Conservation (phyloP, 2,888 invertebrate species). For the Thymelicus lineola region DNA sequence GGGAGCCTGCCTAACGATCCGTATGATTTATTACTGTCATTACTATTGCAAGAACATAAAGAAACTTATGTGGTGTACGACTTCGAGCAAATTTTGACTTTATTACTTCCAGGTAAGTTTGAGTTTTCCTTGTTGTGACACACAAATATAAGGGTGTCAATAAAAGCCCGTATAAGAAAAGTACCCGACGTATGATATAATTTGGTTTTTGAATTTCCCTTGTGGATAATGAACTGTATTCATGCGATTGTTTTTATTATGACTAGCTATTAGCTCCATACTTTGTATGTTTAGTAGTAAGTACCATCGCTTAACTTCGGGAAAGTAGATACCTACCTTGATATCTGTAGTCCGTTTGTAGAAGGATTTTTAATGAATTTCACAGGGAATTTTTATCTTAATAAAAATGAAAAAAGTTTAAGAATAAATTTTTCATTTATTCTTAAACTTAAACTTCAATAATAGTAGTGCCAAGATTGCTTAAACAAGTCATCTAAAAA, state of each 20-base stretch:
- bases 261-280: conserved; percentile 23
- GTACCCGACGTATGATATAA: conserved; percentile 64
- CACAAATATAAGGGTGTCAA: conserved; percentile 44
- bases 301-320: too few relatives aligned
- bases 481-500: too few relatives aligned
- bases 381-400: too few relatives aligned
- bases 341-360: too few relatives aligned
- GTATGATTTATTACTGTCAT: conserved; percentile 85
- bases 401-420: too few relatives aligned
- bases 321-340: too few relatives aligned
- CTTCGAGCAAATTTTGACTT: conserved; percentile 39
- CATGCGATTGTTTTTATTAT: conserved; percentile 36
- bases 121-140: conserved; percentile 35
- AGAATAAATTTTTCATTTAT: too few relatives aligned
- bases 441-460: too few relatives aligned
- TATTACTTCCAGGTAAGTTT: conserved; percentile 26
- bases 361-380: too few relatives aligned
- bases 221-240: conserved; percentile 56
- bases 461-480: too few relatives aligned
- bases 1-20: conserved; percentile 82
- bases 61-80: conserved; percentile 20
- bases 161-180: conserved; percentile 46
- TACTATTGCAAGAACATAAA: conserved; percentile 52
- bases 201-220: conserved; percentile 69
- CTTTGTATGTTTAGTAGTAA: conserved; percentile 21